Conservation (phyloP, 2,888 invertebrate genomes). For the Slavum lentiscoides region DNA sequence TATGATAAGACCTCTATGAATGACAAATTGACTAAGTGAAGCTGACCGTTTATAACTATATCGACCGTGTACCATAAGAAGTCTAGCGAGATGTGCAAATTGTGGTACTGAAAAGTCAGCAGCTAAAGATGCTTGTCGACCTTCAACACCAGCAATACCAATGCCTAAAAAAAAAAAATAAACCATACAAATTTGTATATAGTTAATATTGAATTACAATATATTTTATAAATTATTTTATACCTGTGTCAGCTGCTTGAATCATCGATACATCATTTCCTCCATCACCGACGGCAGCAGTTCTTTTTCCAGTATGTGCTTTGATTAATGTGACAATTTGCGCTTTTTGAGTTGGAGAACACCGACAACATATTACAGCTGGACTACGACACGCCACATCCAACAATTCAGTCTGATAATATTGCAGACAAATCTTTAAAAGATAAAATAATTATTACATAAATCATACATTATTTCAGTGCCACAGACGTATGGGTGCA, state of each 20-base stretch:
- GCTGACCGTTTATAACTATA: conserved; percentile 93
- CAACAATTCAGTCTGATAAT: conserved; percentile 74
- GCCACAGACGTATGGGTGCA: too few species aligned
- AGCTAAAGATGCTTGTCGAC: conserved; percentile 88
- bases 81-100: conserved; percentile 80
- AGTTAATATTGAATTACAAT: background rate
- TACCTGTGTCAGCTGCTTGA: conserved; percentile 67
- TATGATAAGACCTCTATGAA: conserved; percentile 96
- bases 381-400: conserved; percentile 74
- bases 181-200: background rate
- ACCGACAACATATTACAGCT: conserved; percentile 75
- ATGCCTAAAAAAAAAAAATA: conserved; percentile 64
- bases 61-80: conserved; percentile 89
- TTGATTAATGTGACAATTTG: conserved; percentile 71
- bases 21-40: conserved; percentile 96
- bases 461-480: too few species aligned
- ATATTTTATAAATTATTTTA: conserved; percentile 15
- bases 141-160: conserved; percentile 88
- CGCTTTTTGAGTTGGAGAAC: conserved; percentile 74
- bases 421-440: conserved; percentile 67
- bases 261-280: conserved; percentile 77
- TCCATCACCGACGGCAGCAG: conserved; percentile 69
- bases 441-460: too few species aligned
- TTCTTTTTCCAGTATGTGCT: conserved; percentile 66
- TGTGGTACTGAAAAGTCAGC: conserved; percentile 96